Evolutionary conservation across 37 sponge, comb jelly and placozoan species (phyloP).

Genomic region (Mnemiopsis leidyi): DNA sequence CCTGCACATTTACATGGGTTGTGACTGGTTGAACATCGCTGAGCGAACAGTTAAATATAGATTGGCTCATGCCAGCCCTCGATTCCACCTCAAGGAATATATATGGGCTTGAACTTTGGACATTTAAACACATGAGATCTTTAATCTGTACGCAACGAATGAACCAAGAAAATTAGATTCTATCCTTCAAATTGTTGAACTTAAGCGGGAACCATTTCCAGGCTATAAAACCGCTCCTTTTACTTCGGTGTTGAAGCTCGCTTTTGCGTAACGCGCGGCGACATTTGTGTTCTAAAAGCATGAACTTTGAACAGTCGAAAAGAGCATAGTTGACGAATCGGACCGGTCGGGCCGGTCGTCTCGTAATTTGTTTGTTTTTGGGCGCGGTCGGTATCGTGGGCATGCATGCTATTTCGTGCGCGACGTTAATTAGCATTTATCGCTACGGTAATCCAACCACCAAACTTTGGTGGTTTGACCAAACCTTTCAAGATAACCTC

Average conservation of each 20-base stretch:
- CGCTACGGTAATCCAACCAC: not conserved
- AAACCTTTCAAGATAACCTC: not conserved
- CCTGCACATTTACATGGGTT: not conserved
- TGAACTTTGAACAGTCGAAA: not conserved
- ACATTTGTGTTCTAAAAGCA: not conserved
- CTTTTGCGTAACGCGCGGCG: constrained; percentile 31
- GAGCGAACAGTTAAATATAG: not conserved
- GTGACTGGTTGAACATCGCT: not conserved
- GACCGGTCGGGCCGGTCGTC: too few species aligned
- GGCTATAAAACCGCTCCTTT: too few species aligned
- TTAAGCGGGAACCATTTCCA: too few species aligned
- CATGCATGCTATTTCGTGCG: not conserved
- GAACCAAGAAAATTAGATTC: too few species aligned
- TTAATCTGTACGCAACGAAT: too few species aligned
- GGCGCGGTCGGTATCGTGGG: not conserved
- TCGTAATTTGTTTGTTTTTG: not conserved
- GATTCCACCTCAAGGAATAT: too few species aligned
- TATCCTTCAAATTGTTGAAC: too few species aligned
- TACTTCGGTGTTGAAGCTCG: not conserved
- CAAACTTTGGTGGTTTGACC: not conserved
- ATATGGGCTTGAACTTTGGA: too few species aligned
- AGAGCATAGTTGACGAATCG: not conserved
- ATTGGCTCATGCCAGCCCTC: not conserved
- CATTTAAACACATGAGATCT: too few species aligned
- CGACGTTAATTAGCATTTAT: too few species aligned